Percentiles rank a stretch among this genome's conserved stretches.
These are phyloP conservation scores for Poecilia latipinna DNA, from an alignment of 2,113 vertebrate species.

Conservation along the genomic window DNA sequence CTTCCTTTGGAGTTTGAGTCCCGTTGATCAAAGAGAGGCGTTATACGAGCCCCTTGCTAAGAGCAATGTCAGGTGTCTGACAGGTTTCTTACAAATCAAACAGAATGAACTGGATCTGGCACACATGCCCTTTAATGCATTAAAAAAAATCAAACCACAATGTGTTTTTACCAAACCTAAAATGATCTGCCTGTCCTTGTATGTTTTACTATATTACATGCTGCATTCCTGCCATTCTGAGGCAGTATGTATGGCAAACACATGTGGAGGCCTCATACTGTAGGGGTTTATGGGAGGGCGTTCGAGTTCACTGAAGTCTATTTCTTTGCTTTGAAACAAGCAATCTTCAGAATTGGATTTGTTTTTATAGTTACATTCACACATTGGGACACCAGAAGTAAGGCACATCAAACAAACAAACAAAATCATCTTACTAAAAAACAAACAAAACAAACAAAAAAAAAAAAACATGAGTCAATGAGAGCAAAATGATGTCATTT, in stretches of 20 bases:
- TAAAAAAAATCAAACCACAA: neutral
- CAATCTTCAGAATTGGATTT: neutral
- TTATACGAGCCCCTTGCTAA: conserved; percentile 13
- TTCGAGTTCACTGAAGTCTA: too few relatives aligned
- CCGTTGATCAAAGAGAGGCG: conserved; percentile 25
- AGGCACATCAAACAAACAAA: too few relatives aligned
- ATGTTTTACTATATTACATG: conserved; percentile 51
- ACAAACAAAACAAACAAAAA: too few relatives aligned
- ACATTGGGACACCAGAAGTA: neutral
- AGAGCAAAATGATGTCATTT: conserved; percentile 38
- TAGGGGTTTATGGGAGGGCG: neutral
- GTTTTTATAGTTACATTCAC: conserved; percentile 7
- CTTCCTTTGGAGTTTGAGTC: conserved; percentile 3
- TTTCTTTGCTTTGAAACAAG: neutral
- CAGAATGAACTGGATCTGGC: neutral
- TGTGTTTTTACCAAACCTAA: conserved; percentile 6
- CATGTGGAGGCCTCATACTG: conserved; percentile 48
- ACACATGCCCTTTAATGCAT: neutral
- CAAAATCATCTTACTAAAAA: conserved; percentile 51
- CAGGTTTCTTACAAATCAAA: conserved; percentile 13
- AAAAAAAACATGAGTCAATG: conserved; percentile 33
- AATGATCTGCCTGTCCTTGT: conserved; percentile 14
- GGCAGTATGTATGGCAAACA: conserved; percentile 77
- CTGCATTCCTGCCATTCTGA: conserved; percentile 69
- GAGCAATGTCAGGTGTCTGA: conserved; percentile 18